phyloP scores from a whole-genome alignment of 2,113 vertebrate species.

The Alces alces region DNA sequence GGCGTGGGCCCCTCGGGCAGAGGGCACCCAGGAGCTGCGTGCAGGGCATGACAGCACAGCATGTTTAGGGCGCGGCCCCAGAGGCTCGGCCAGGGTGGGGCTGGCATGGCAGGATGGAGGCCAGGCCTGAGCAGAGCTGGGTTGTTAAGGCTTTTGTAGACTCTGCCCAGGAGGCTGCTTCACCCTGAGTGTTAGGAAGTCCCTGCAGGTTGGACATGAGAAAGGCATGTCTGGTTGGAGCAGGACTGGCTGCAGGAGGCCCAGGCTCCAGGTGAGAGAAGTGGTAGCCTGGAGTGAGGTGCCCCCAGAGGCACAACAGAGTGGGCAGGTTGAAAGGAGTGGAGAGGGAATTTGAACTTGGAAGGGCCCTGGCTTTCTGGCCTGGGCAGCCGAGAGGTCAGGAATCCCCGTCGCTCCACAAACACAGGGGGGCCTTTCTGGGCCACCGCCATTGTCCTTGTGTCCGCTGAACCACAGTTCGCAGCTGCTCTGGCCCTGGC shows the following conservation, averaged over 20 bases:
- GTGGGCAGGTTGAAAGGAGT: neutral
- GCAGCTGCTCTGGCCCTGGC: neutral
- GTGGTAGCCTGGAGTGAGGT: neutral
- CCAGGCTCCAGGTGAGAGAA: neutral
- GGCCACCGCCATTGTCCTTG: neutral
- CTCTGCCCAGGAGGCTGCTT: neutral
- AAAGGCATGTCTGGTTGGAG: neutral
- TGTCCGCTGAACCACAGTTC: neutral
- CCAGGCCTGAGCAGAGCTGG: no score
- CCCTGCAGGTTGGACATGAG: neutral
- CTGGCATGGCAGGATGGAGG: neutral
- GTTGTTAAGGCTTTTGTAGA: neutral
- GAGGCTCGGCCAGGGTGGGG: no score
- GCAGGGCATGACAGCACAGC: fast-evolving
- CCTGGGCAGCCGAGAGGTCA: neutral
- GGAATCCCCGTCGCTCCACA: fast-evolving
- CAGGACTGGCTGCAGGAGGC: neutral
- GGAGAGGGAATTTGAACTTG: neutral
- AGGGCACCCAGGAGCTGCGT: neutral
- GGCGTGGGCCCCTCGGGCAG: neutral
- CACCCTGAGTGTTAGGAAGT: neutral
- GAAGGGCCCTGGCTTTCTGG: neutral
- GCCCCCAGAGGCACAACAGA: neutral
- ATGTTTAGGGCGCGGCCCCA: neutral
- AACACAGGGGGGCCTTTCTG: neutral